A percentile compares a stretch with the other conserved stretches of the same genome.
These are phyloP conservation scores for Phrynosoma platyrhinos DNA, from an alignment of 2,113 vertebrate genomes.

Conservation along the genomic window DNA sequence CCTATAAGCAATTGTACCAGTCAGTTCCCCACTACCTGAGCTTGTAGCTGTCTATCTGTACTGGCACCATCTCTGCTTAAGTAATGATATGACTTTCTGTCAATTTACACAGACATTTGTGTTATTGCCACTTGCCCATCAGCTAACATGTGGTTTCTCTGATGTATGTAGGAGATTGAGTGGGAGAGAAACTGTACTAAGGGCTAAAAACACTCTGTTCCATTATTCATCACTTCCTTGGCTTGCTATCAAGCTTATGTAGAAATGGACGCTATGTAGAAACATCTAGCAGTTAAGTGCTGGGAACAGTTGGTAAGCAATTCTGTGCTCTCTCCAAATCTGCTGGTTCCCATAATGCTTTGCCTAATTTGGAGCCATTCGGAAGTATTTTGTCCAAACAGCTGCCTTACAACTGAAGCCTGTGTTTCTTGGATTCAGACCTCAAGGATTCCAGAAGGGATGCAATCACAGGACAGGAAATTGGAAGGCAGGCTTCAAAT, in stretches of 20 bases:
- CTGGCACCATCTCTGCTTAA: not conserved
- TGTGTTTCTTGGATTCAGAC: not conserved
- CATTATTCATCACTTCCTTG: not conserved
- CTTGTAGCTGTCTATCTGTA: constrained; percentile 11
- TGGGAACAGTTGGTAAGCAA: constrained; percentile 6
- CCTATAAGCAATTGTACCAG: constrained; percentile 17
- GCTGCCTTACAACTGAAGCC: not conserved
- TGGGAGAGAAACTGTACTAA: not conserved
- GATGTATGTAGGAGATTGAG: not conserved
- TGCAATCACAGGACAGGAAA: rapidly evolving
- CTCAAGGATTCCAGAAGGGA: not conserved
- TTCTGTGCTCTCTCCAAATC: not conserved
- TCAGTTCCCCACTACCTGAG: constrained; percentile 23
- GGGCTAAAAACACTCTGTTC: not conserved
- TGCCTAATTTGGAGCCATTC: not conserved
- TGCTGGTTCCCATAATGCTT: not conserved
- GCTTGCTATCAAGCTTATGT: not conserved
- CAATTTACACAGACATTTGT: rapidly evolving
- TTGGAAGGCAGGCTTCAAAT: not conserved
- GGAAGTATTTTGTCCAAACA: not conserved
- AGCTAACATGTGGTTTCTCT: not conserved
- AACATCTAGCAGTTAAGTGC: not conserved
- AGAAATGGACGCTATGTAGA: not conserved
- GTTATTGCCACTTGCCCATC: constrained; percentile 25
- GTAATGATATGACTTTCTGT: not conserved